These are phyloP conservation scores for Naso thynnoides DNA, from an alignment of 2,797 vertebrate genomes.

Conservation along the genomic window DNA sequence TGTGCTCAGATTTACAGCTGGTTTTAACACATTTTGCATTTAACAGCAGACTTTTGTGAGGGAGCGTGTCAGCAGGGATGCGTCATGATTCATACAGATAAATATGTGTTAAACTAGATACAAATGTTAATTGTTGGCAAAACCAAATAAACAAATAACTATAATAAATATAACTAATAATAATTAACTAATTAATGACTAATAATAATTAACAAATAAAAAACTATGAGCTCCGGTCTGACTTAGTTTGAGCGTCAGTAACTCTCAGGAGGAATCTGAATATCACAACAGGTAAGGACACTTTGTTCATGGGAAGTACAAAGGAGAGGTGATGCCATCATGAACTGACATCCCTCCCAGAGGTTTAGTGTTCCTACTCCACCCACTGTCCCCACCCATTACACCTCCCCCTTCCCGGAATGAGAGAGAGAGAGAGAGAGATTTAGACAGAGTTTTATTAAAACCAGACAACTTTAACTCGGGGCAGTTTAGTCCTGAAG, in stretches of 20 bases:
- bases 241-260: background rate
- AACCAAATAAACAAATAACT: no score
- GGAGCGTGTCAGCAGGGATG: background rate
- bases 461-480: constrained; percentile 44
- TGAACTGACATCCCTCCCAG: constrained; percentile 6
- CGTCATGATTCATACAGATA: background rate
- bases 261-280: background rate
- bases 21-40: background rate
- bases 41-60: background rate
- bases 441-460: constrained; percentile 13
- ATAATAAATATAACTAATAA: no score
- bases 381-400: constrained; percentile 69
- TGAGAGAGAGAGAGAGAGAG: constrained; percentile 22
- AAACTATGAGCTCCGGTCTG: background rate
- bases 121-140: background rate
- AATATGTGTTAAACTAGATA: background rate
- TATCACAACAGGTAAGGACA: background rate
- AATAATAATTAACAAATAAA: no score
- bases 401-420: constrained; percentile 24
- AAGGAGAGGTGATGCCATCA: constrained; percentile 23
- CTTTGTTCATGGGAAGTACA: constrained; percentile 7
- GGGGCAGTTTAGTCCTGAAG: background rate
- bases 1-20: background rate
- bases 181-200: no score
- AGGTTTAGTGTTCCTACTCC: constrained; percentile 51